phyloP scores from a whole-genome alignment of 37 sponge, comb jelly and placozoan genomes.

The Chondrilla cf. caribensis region DNA sequence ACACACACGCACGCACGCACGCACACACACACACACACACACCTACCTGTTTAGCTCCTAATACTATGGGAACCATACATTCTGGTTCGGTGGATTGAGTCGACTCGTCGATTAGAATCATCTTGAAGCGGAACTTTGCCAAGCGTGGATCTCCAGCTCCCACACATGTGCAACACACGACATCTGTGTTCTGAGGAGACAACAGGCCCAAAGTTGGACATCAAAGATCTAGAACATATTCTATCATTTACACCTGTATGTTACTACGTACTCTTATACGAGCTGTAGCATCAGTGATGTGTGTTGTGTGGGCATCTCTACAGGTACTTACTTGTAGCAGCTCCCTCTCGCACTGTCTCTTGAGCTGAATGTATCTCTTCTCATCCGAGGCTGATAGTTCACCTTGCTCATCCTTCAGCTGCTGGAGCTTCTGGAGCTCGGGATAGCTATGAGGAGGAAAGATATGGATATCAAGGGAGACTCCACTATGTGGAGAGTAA shows the following conservation, averaged over 20 bases:
- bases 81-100: slow-evolving; percentile 98
- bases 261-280: too few relatives aligned
- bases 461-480: background rate
- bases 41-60: slow-evolving; percentile 89
- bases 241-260: too few relatives aligned
- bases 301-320: too few relatives aligned
- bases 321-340: slow-evolving; percentile 70
- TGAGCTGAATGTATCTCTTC: slow-evolving; percentile 80
- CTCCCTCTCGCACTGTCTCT: slow-evolving; percentile 85
- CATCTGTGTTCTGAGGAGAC: slow-evolving; percentile 85
- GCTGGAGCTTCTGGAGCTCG: slow-evolving; percentile 90
- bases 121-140: slow-evolving; percentile 82
- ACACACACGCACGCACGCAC: slow-evolving; percentile 93
- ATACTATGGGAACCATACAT: slow-evolving; percentile 98
- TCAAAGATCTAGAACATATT: background rate
- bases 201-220: background rate
- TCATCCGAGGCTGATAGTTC: slow-evolving; percentile 92
- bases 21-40: slow-evolving; percentile 90
- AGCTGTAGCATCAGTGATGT: too few relatives aligned
- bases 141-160: slow-evolving; percentile 94
- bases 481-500: slow-evolving; percentile 1
- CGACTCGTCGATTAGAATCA: slow-evolving; percentile 95
- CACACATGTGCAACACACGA: slow-evolving; percentile 97
- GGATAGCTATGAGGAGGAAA: slow-evolving; percentile 42
- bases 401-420: slow-evolving; percentile 88